Conservation (phyloP, 1,140 invertebrate genomes). For the Drosophila malerkotliana region DNA sequence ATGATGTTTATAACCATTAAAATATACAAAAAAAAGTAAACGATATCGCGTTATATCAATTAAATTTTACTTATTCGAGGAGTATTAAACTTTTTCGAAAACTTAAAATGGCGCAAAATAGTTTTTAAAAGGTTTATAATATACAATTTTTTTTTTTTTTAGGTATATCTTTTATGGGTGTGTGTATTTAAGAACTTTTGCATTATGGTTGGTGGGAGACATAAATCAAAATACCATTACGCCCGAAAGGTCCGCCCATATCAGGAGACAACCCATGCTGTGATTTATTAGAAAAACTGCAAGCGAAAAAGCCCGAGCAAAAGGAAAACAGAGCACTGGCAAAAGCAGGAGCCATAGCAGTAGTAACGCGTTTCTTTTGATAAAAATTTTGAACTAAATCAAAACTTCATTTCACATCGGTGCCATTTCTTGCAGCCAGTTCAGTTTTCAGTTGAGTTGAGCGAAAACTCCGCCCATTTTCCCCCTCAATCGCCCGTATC, state of each 20-base stretch:
- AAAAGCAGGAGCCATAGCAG: conserved; percentile 48
- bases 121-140: conserved; percentile 8
- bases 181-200: conserved; percentile 70
- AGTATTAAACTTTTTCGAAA: no score
- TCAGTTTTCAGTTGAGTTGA: conserved; percentile 78
- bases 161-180: conserved; percentile 27
- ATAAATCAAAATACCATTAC: conserved; percentile 84
- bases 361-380: conserved; percentile 81
- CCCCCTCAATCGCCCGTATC: background rate
- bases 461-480: conserved; percentile 32
- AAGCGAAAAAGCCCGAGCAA: conserved; percentile 34
- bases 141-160: conserved; percentile 7
- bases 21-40: no score
- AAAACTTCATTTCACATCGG: conserved; percentile 84
- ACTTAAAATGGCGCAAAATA: no score
- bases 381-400: conserved; percentile 84
- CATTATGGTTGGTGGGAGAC: conserved; percentile 72
- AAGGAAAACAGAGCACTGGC: conserved; percentile 53
- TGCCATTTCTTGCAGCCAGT: conserved; percentile 81
- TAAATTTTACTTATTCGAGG: no score
- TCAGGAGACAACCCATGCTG: conserved; percentile 83
- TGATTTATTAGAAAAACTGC: conserved; percentile 83
- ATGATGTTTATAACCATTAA: no score
- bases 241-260: conserved; percentile 82
- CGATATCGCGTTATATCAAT: no score